phyloP scores from a whole-genome alignment of 2,113 vertebrate genomes.

The Edolisoma coerulescens region DNA sequence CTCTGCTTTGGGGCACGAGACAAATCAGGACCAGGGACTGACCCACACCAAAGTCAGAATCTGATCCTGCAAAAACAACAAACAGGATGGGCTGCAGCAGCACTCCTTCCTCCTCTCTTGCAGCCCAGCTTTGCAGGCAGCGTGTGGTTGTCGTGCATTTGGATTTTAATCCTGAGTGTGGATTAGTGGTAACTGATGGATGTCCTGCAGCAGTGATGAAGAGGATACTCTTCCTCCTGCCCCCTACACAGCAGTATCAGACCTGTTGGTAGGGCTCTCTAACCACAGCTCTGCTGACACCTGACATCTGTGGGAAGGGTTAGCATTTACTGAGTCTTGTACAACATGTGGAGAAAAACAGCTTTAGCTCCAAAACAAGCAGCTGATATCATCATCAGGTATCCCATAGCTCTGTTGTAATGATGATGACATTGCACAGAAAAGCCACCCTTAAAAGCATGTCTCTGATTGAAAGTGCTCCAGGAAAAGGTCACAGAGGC shows the following conservation, averaged over 20 bases:
- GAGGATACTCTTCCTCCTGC: neutral
- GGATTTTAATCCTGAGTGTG: neutral
- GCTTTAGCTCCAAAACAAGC: neutral
- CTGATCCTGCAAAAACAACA: neutral
- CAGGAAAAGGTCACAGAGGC: neutral
- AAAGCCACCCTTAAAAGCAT: neutral
- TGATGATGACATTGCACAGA: neutral
- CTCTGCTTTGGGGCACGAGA: neutral
- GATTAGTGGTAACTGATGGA: too few relatives aligned
- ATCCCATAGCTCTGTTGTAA: neutral
- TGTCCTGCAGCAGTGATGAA: neutral
- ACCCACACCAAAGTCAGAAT: neutral
- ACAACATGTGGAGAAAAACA: neutral
- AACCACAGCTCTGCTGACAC: neutral
- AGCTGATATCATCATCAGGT: neutral
- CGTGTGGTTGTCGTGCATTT: accelerated
- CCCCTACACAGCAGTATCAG: neutral
- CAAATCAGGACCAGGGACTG: neutral
- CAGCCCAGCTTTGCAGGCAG: neutral
- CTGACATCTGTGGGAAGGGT: neutral
- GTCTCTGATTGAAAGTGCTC: neutral
- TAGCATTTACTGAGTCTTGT: neutral
- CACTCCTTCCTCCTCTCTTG: neutral
- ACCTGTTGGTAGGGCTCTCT: neutral
- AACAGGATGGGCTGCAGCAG: neutral